phyloP scores from a whole-genome alignment of 2,113 vertebrate species.

The Sylvia atricapilla region DNA sequence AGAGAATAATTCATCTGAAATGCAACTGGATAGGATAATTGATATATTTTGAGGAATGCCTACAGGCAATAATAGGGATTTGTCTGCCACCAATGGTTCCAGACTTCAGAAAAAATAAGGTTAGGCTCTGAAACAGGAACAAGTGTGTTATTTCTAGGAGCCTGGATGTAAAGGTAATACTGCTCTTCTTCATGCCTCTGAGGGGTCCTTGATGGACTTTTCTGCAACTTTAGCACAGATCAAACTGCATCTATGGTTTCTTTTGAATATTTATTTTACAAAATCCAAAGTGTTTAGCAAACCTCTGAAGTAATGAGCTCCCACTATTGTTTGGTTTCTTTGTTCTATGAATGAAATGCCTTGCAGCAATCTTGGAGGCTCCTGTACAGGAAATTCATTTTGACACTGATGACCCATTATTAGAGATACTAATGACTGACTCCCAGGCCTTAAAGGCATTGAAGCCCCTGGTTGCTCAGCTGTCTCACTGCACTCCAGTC shows the following conservation, averaged over 20 bases:
- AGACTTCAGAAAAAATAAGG: not conserved
- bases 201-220: not conserved
- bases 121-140: not conserved
- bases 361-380: slow-evolving; percentile 8
- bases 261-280: slow-evolving; percentile 35
- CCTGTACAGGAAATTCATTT: not conserved
- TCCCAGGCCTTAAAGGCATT: not conserved
- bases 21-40: slow-evolving; percentile 20
- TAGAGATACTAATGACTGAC: not conserved
- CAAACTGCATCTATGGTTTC: slow-evolving; percentile 30
- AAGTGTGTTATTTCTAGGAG: not conserved
- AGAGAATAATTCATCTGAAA: slow-evolving; percentile 40
- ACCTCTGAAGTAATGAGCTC: slow-evolving; percentile 16
- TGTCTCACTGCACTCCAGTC: not conserved
- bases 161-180: not conserved
- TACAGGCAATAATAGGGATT: slow-evolving; percentile 33
- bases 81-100: not conserved
- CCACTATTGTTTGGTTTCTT: not conserved
- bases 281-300: slow-evolving; percentile 12
- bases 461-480: not conserved
- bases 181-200: not conserved
- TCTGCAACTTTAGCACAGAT: not conserved
- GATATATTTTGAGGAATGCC: slow-evolving; percentile 37
- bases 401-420: not conserved
- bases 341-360: slow-evolving; percentile 27